phyloP scores from a whole-genome alignment of 2,797 vertebrate genomes.

The Myotis vivesi region DNA sequence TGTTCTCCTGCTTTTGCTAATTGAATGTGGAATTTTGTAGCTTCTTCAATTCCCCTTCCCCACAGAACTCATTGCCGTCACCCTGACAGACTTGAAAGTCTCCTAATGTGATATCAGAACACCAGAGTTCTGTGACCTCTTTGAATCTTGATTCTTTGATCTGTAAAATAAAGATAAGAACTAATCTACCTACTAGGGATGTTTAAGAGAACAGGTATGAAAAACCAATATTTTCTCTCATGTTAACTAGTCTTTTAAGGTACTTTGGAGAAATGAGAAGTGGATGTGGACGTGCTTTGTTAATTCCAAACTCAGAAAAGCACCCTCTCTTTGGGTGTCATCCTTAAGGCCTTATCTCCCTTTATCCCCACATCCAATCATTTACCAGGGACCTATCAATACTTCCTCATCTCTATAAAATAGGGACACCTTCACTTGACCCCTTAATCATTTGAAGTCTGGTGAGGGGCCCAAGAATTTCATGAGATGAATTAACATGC shows the following conservation, averaged over 20 bases:
- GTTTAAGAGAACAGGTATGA: slow-evolving; percentile 12
- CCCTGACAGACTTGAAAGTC: not conserved
- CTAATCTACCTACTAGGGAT: not conserved
- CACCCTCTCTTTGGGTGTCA: not conserved
- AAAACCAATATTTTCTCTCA: slow-evolving; percentile 13
- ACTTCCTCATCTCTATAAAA: not conserved
- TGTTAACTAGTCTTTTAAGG: not conserved
- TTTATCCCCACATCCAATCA: not conserved
- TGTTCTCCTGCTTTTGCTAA: not conserved
- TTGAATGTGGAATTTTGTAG: not conserved
- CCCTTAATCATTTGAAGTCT: not conserved
- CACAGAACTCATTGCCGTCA: not conserved
- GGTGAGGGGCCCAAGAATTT: not conserved
- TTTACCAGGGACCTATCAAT: not conserved
- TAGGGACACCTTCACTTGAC: not conserved
- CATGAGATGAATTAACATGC: not conserved
- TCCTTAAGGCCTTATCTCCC: not conserved
- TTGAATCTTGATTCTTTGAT: not conserved
- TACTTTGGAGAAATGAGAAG: not conserved
- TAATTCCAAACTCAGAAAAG: not conserved
- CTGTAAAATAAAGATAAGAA: slow-evolving; percentile 40
- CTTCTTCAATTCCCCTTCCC: not conserved
- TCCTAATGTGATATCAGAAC: not conserved
- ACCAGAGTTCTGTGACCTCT: not conserved
- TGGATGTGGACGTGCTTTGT: not conserved